Percentiles rank a stretch among this genome's conserved stretches.
These are phyloP conservation scores for Python bivittatus DNA, from an alignment of 2,113 vertebrate genomes.

Conservation along the genomic window DNA sequence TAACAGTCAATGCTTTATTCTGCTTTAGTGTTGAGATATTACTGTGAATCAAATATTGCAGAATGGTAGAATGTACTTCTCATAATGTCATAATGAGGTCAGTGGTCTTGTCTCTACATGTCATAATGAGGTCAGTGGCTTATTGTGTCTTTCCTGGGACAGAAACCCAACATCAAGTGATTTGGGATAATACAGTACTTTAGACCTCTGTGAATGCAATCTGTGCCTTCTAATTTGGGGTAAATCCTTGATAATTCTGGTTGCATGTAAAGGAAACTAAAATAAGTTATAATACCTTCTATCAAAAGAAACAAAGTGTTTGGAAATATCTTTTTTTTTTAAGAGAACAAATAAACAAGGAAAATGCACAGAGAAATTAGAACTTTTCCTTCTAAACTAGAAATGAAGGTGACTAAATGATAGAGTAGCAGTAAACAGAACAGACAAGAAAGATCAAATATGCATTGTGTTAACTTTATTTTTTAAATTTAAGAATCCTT, in stretches of 20 bases:
- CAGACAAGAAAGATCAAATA: neutral
- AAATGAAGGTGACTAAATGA: neutral
- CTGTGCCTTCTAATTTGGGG: neutral
- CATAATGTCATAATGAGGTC: neutral
- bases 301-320: neutral
- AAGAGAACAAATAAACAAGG: neutral
- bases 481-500: constrained; percentile 9
- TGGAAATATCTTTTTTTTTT: neutral
- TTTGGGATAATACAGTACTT: neutral
- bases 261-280: neutral
- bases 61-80: fast-evolving
- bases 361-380: neutral
- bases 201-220: neutral
- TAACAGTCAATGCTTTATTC: constrained; percentile 53
- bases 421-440: neutral
- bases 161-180: neutral
- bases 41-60: constrained; percentile 12
- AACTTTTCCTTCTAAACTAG: neutral
- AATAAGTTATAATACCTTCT: neutral
- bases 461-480: neutral
- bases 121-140: neutral
- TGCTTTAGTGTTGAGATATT: constrained; percentile 39
- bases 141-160: neutral
- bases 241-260: neutral
- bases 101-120: neutral